These are phyloP conservation scores for Centropyge bicolor DNA, from an alignment of 2,797 vertebrate genomes.

Conservation along the genomic window DNA sequence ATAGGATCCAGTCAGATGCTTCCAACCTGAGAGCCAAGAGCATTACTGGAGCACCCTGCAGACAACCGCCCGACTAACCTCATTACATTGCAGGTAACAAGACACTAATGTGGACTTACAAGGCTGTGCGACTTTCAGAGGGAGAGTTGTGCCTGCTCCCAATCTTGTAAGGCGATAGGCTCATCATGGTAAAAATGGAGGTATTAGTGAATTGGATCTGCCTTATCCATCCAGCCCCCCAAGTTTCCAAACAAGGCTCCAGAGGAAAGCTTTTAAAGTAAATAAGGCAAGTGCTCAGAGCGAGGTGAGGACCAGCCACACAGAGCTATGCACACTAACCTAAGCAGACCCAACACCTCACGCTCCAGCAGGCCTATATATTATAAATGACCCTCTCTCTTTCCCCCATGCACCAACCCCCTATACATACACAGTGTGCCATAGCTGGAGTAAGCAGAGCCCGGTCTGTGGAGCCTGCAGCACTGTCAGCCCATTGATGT, in stretches of 20 bases:
- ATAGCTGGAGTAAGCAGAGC: slow-evolving; percentile 82
- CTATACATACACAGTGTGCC: slow-evolving; percentile 68
- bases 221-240: slow-evolving; percentile 55
- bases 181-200: slow-evolving; percentile 56
- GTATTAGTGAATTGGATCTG: slow-evolving; percentile 65
- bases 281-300: slow-evolving; percentile 75
- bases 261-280: slow-evolving; percentile 77
- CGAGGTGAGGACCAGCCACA: slow-evolving; percentile 70
- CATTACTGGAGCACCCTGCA: slow-evolving; percentile 57
- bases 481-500: slow-evolving; percentile 85
- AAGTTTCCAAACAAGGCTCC: slow-evolving; percentile 71
- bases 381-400: slow-evolving; percentile 84
- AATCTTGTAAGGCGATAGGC: slow-evolving; percentile 57
- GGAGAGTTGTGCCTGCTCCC: slow-evolving; percentile 51
- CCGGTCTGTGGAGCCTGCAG: slow-evolving; percentile 73
- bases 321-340: slow-evolving; percentile 74
- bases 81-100: slow-evolving; percentile 70
- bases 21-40: slow-evolving; percentile 43
- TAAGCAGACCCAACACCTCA: slow-evolving; percentile 76
- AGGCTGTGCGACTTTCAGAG: slow-evolving; percentile 63
- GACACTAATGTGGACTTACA: slow-evolving; percentile 71
- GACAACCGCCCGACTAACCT: slow-evolving; percentile 62
- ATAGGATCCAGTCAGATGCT: slow-evolving; percentile 53
- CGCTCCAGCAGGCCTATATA: slow-evolving; percentile 80
- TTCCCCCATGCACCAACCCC: slow-evolving; percentile 62